These are phyloP conservation scores for Leptopterna dolabrata DNA, from an alignment of 2,888 invertebrate genomes.

Conservation along the genomic window DNA sequence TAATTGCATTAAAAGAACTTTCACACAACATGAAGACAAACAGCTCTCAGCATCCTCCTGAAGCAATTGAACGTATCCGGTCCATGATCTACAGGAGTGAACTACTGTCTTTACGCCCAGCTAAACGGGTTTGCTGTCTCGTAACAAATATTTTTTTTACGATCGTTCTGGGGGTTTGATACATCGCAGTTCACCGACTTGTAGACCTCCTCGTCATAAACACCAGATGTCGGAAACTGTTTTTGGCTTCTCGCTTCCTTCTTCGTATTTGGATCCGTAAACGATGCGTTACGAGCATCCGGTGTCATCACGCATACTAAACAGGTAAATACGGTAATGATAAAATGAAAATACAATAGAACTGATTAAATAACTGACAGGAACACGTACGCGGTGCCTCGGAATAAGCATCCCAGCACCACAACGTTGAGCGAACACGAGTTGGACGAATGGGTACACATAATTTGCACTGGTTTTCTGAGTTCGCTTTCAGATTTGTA, in stretches of 20 bases:
- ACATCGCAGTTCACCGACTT: background rate
- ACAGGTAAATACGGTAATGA: background rate
- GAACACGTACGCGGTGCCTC: too few relatives aligned
- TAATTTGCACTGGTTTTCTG: too few relatives aligned
- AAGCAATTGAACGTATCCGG: slow-evolving; percentile 2
- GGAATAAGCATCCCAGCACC: too few relatives aligned
- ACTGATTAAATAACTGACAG: too few relatives aligned
- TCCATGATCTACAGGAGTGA: background rate
- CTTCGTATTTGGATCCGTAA: background rate
- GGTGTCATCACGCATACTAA: background rate
- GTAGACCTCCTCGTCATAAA: background rate
- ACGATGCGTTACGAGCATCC: background rate
- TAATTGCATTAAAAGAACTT: too few relatives aligned
- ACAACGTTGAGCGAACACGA: too few relatives aligned
- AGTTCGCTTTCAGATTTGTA: too few relatives aligned
- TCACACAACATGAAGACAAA: background rate
- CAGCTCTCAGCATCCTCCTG: background rate
- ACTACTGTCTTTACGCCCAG: background rate
- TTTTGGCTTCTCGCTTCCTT: background rate
- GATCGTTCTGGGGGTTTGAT: background rate
- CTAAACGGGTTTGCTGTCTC: background rate
- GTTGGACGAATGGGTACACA: too few relatives aligned
- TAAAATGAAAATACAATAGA: too few relatives aligned
- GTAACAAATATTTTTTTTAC: background rate
- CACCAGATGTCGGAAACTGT: background rate